These are phyloP conservation scores for Edolisoma coerulescens DNA, from an alignment of 2,113 vertebrate genomes.

Conservation along the genomic window DNA sequence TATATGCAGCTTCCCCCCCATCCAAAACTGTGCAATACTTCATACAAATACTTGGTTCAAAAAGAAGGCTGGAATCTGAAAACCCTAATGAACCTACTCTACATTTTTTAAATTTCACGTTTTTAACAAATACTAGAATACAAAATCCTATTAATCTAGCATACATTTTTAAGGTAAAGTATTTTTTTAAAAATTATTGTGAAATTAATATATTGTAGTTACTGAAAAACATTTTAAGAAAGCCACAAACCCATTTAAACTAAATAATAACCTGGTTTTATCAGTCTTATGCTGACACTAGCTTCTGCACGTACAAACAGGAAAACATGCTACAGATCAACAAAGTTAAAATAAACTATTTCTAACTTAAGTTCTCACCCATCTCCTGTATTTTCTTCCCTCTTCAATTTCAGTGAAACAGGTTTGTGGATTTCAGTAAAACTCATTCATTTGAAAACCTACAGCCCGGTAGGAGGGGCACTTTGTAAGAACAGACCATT, in stretches of 20 bases:
- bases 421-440: not conserved
- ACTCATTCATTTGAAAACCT: constrained; percentile 33
- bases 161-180: not conserved
- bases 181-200: not conserved
- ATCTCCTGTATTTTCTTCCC: constrained; percentile 41
- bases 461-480: constrained; percentile 30
- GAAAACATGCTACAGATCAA: not conserved
- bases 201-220: not conserved
- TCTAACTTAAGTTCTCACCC: constrained; percentile 23
- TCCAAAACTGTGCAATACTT: not conserved
- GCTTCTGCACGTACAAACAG: not conserved
- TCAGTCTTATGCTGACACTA: not conserved
- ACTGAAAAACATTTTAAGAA: not conserved
- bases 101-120: not conserved
- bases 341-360: not conserved
- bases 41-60: not conserved
- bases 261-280: not conserved
- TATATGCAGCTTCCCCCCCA: not conserved
- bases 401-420: constrained; percentile 5
- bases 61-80: not conserved
- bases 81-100: not conserved
- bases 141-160: not conserved
- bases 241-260: not conserved
- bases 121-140: not conserved
- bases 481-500: not conserved